phyloP scores from a whole-genome alignment of 2,797 vertebrate species.

The Gephyroberyx darwinii region DNA sequence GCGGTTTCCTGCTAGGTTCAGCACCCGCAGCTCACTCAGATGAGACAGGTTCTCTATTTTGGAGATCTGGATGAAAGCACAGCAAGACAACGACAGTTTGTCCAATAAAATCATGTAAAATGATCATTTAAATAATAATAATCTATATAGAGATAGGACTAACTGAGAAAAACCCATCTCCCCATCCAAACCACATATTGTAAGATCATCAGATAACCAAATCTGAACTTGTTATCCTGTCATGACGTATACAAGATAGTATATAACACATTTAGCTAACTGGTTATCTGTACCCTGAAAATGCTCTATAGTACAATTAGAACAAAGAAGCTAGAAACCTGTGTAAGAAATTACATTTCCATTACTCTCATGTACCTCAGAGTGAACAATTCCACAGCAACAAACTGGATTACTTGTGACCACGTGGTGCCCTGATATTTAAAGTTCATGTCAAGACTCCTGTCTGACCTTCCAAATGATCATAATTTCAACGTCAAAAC shows the following conservation, averaged over 20 bases:
- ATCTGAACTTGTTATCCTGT: neutral
- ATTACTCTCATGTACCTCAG: conserved; percentile 3
- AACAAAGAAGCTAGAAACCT: neutral
- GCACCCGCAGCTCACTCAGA: conserved; percentile 86
- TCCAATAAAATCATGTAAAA: conserved; percentile 1
- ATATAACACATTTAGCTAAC: neutral
- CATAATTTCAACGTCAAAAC: conserved; percentile 10
- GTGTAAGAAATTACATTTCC: neutral
- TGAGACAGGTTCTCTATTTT: conserved; percentile 90
- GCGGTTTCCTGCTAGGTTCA: conserved; percentile 93
- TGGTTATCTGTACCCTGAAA: too few species aligned
- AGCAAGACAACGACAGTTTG: conserved; percentile 1
- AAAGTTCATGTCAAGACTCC: conserved; percentile 12
- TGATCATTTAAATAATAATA: neutral
- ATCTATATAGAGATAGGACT: neutral
- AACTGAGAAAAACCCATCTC: neutral
- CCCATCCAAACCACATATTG: conserved; percentile 1
- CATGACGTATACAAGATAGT: too few species aligned
- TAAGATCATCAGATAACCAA: neutral
- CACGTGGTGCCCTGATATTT: neutral
- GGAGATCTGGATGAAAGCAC: conserved; percentile 84
- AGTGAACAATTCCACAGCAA: neutral
- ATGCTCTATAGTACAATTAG: too few species aligned
- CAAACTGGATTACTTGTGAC: neutral
- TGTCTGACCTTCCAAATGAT: conserved; percentile 41